Evolutionary conservation across 1,140 invertebrate species (phyloP), one percentile per base, ranked within the genome.

Genomic region (Sesamia nonagrioides): DNA sequence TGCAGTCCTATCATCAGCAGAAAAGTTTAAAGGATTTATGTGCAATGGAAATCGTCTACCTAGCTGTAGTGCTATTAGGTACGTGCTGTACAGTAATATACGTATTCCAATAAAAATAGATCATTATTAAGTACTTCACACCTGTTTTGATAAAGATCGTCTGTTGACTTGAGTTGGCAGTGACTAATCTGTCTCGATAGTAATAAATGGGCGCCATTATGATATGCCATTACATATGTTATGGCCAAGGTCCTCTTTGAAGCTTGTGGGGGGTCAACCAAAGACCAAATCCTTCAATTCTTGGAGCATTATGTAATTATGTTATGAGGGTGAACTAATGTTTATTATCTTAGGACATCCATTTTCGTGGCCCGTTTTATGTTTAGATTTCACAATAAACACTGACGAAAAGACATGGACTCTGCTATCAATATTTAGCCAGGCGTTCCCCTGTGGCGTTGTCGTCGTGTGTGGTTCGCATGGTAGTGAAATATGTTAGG

Each of bases 391-490:
- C 27, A n/a, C 58, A 61, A 33, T 61, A 61, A 37, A 61, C 35
- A 40, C 33, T 1, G 7, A 17, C 27, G 17, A 33, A 18, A 66
- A 66, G 37, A 66, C 37, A 42, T 42, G 11, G 61, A 66, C 37
- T 17, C 11, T 66, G 61, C 8, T n/a, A 40, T 66, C 15, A 40
- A 63, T 63, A 11, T 66, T 66, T 66, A 66, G 61, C 37, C 21
- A 58, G 54, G 13, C 54, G n/a, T n/a, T n/a, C n/a, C n/a, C n/a
- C n/a, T n/a, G n/a, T n/a, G n/a, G n/a, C n/a, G n/a, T n/a, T n/a
- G n/a, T n/a, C n/a, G n/a, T n/a, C n/a, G n/a, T n/a, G n/a, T n/a
- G n/a, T n/a, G n/a, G n/a, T n/a, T n/a, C n/a, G n/a, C n/a, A n/a
- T n/a, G n/a, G n/a, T n/a, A n/a, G n/a, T n/a, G n/a, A n/a, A n/a